Percentiles rank a stretch among this genome's conserved stretches.
Conservation (phyloP, 2,888 invertebrate species). For the Cyclophora albipunctata region DNA sequence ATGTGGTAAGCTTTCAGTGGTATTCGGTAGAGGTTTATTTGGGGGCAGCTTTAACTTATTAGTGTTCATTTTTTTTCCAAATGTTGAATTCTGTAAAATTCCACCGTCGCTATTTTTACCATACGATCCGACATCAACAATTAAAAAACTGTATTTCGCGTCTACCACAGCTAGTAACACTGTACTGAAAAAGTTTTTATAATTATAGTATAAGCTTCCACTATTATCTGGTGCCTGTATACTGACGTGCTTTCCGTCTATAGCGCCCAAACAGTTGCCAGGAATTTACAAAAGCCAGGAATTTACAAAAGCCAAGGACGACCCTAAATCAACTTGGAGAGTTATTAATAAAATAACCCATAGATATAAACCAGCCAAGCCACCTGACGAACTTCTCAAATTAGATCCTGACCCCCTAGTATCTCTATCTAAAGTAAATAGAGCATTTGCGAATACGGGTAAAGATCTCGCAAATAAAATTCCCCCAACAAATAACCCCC, state of each 20-base stretch:
- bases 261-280: not conserved
- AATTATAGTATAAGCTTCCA: not conserved
- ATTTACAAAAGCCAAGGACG: too few relatives aligned
- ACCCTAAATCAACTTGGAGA: too few relatives aligned
- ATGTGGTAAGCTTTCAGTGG: too few relatives aligned
- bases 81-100: not conserved
- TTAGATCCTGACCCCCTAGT: too few relatives aligned
- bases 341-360: too few relatives aligned
- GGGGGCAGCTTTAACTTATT: not conserved
- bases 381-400: too few relatives aligned
- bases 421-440: too few relatives aligned
- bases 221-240: not conserved
- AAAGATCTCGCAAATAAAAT: too few relatives aligned
- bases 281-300: too few relatives aligned
- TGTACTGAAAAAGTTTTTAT: not conserved
- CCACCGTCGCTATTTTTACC: not conserved
- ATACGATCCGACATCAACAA: not conserved
- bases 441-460: too few relatives aligned
- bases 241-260: not conserved
- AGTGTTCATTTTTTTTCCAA: not conserved
- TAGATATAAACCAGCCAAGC: too few relatives aligned
- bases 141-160: not conserved
- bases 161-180: not conserved
- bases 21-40: not conserved
- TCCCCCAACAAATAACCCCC: too few relatives aligned